Evolutionary conservation across 2,888 invertebrate species (phyloP), one percentile per base, ranked within the genome.

Genomic region (Drosophila phalerata): DNA sequence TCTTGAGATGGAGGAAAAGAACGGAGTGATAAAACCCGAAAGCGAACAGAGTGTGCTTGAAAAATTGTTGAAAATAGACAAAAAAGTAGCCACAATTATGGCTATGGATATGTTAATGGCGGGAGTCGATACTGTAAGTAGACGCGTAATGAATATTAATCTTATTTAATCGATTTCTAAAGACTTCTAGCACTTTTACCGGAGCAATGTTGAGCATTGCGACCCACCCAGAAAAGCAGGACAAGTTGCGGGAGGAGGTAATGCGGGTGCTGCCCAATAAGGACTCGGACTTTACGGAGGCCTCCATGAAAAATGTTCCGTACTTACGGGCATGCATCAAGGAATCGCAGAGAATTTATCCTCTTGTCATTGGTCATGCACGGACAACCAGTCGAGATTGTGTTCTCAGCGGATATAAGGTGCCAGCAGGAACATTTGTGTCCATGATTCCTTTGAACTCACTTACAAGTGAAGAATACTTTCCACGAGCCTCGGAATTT

Each of bases 281-380:
- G 68, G 86, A 92, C 45, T 91, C 93, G 0, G 91, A 91, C 13
- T 87, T 94, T 22, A 94, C 93, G 0, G 90, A 92, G 10, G 91
- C 92, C 0, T 90, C 93, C 52, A 89, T 94, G 56, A 92, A 92
- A 22, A 91, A 93, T 61, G 92, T 94, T 58, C 93, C 94, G 0
- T 97, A 96, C 88, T 88, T 97, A 19, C 95, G 94, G 64, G 96
- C 96, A 0, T 96, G 96, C 82, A 93, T 97, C 19, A 97, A 96
- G 87, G 97, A 97, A 90, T 93, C 95, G 0, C 91, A 96, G 69
- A 93, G 96, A 69, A 0, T 95, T 1, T 93, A 94, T 78, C 95
- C 95, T 0, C 93, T 95, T 0, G 93, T 93, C 0, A 85, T 94
- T 13, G 95, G 94, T 0, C 95, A 94, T 77, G 84, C 93, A 1